Base-by-base conservation (phyloP, 2,888 invertebrate species). In the Conops quadrifasciatus region DNA sequence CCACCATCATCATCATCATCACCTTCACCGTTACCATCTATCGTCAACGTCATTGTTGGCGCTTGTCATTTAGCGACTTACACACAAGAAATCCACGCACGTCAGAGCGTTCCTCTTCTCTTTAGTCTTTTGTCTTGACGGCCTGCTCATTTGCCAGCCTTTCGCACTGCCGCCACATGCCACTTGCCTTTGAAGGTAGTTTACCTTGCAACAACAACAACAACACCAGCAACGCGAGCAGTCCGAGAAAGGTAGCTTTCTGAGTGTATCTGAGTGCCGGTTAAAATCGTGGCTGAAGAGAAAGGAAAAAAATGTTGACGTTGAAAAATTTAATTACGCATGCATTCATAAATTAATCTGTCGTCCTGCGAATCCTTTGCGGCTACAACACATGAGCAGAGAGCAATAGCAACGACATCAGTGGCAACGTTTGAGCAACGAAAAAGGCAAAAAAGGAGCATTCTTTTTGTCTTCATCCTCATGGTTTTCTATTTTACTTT, bases 301-400 rank as follows among this genome's bases (percentile, higher is more conserved):
- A 66, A 65, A 30, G 16, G 67, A 56, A 65, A 71, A 74, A 75
- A 51, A 74, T n/a, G 63, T 62, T 68, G 60, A 68, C 64, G 62
- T 45, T 76, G 75, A 75, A 76, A 77, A 75, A 77, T 77, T 74
- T 76, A 77, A 78, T 78, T 78, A 76, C 76, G 76, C 73, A 76
- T 76, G 73, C 75, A 75, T 74, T 76, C 76, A 77, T 78, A 78
- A 78, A 77, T 78, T 76, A 78, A 78, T 73, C 76, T 71, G 73
- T 71, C 63, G 71, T 73, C 53, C 64, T 43, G 53, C 45, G 60
- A 49, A 53, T 65, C 58, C 59, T n/a, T 24, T 47, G n/a, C 15
- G 51, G 28, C 1, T 67, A 36, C 36, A 36, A 4, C 36, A 36
- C 9, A 36, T 36, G 36, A 36, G 36, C 9, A 4, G 36, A 36